phyloP scores from a whole-genome alignment of 2,113 vertebrate species.

The Calyptomena viridis region DNA sequence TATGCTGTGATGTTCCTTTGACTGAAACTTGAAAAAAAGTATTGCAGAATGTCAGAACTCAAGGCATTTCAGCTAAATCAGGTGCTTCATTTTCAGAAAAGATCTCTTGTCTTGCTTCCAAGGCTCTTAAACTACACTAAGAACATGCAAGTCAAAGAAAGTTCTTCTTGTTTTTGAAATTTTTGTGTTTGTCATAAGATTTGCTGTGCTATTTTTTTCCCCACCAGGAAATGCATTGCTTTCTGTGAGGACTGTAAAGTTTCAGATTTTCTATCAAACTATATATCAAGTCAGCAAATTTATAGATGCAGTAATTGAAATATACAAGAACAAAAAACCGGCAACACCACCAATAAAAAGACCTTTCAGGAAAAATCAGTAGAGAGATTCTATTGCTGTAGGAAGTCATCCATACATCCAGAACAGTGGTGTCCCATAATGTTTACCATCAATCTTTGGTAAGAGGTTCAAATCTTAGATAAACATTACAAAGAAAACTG shows the following conservation, averaged over 20 bases:
- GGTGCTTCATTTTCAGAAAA: not conserved
- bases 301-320: not conserved
- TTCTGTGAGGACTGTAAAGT: not conserved
- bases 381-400: not conserved
- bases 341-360: not conserved
- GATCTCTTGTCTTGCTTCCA: not conserved
- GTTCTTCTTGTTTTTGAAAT: not conserved
- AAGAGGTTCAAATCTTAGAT: not conserved
- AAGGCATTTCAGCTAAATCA: not conserved
- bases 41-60: not conserved
- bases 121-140: not conserved
- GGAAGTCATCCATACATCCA: not conserved
- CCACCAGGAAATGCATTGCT: not conserved
- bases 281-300: not conserved
- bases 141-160: not conserved
- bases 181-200: not conserved
- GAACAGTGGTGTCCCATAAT: too few species aligned
- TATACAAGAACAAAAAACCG: fast-evolving
- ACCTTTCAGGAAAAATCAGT: not conserved
- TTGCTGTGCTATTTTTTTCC: not conserved
- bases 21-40: not conserved
- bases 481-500: not conserved
- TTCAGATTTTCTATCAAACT: not conserved
- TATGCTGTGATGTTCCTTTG: not conserved
- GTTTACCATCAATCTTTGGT: not conserved